These are phyloP conservation scores for Premnoplex brunnescens DNA, from an alignment of 2,797 vertebrate species.

Conservation along the genomic window DNA sequence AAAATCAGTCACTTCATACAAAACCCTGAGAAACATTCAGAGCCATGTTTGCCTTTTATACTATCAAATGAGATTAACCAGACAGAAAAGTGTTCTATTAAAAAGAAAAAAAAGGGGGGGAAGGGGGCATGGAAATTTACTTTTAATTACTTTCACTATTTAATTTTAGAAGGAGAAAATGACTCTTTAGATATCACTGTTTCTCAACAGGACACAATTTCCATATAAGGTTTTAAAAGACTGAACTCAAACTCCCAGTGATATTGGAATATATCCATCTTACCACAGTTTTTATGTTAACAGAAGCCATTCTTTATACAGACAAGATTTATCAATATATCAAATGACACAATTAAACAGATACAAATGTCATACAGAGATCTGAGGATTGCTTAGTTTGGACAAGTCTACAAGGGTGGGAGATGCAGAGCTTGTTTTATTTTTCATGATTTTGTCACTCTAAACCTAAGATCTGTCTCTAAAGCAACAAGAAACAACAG, in stretches of 20 bases:
- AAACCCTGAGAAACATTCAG: not conserved
- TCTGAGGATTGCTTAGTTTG: not conserved
- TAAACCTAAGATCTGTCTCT: accelerated
- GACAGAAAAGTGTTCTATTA: not conserved
- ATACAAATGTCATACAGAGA: not conserved
- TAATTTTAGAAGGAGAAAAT: not conserved
- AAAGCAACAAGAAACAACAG: not conserved
- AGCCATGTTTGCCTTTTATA: not conserved
- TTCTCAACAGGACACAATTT: not conserved
- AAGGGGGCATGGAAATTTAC: not conserved
- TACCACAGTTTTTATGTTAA: not conserved
- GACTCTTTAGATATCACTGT: not conserved
- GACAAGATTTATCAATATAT: not conserved
- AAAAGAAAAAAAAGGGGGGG: not conserved
- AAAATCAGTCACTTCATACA: not conserved
- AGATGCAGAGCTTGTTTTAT: not conserved
- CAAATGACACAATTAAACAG: not conserved
- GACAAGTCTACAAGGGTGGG: not conserved
- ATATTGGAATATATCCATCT: not conserved
- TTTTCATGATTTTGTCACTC: not conserved
- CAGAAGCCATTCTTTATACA: not conserved
- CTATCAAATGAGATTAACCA: not conserved
- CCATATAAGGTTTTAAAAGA: not conserved
- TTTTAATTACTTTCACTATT: too few species aligned
- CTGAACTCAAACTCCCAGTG: not conserved